phyloP scores from a whole-genome alignment of 2,113 vertebrate genomes.

The Daubentonia madagascariensis region DNA sequence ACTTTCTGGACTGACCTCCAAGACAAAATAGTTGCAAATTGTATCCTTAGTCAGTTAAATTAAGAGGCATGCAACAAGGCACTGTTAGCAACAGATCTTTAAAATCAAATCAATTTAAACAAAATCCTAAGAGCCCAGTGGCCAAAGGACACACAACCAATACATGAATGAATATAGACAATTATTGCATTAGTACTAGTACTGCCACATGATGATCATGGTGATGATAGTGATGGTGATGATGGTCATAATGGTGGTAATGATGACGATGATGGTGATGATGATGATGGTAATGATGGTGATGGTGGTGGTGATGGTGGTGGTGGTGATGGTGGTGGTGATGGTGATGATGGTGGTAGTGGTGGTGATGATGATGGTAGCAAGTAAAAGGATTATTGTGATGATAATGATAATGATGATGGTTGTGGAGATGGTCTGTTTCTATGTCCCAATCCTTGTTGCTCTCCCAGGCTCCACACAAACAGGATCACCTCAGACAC shows the following conservation, averaged over 20 bases:
- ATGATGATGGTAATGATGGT: not conserved
- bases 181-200: not conserved
- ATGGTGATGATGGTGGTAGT: rapidly evolving
- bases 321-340: not conserved
- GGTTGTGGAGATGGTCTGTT: not conserved
- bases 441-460: not conserved
- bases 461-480: not conserved
- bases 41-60: not conserved
- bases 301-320: not conserved
- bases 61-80: not conserved
- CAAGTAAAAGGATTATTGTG: too few relatives aligned
- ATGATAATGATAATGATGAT: rapidly evolving
- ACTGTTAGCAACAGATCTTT: not conserved
- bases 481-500: not conserved
- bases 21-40: not conserved
- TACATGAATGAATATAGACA: not conserved
- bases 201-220: not conserved
- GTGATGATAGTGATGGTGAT: not conserved
- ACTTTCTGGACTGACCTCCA: not conserved
- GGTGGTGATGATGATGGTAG: not conserved
- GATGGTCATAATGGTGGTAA: too few relatives aligned
- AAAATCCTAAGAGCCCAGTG: too few relatives aligned
- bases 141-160: rapidly evolving
- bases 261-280: not conserved
- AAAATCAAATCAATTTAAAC: not conserved